Conservation (phyloP, 1,140 invertebrate genomes). For the Heliconius congener region DNA sequence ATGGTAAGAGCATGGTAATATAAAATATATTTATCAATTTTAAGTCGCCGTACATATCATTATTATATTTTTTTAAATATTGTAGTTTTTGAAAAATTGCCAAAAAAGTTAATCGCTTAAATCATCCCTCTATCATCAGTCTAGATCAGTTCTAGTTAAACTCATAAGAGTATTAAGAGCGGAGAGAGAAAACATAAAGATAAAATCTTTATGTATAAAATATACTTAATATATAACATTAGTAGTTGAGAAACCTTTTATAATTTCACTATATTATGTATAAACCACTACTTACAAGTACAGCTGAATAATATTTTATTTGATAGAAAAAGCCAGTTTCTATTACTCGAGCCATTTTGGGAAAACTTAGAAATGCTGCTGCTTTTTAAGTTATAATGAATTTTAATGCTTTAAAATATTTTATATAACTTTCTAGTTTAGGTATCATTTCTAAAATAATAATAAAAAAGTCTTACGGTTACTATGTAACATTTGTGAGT, state of each 20-base stretch:
- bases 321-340: slow-evolving; percentile 23
- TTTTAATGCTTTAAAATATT: background rate
- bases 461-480: background rate
- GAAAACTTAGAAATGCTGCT: slow-evolving; percentile 13
- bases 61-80: no score
- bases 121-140: no score
- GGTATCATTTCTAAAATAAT: background rate
- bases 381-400: background rate
- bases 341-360: slow-evolving; percentile 17
- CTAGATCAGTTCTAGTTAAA: no score
- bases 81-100: no score
- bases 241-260: background rate
- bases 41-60: no score
- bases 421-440: background rate
- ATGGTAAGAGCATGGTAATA: no score
- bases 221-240: no score
- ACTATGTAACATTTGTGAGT: background rate
- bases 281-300: background rate
- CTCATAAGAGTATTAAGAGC: no score
- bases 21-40: no score
- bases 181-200: no score
- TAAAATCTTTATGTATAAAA: no score
- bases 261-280: slow-evolving; percentile 14
- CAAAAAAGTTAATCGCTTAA: no score
- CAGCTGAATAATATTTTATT: slow-evolving; percentile 27